Base-by-base conservation (phyloP, 2,888 invertebrate genomes). In the Heliconius aoede region DNA sequence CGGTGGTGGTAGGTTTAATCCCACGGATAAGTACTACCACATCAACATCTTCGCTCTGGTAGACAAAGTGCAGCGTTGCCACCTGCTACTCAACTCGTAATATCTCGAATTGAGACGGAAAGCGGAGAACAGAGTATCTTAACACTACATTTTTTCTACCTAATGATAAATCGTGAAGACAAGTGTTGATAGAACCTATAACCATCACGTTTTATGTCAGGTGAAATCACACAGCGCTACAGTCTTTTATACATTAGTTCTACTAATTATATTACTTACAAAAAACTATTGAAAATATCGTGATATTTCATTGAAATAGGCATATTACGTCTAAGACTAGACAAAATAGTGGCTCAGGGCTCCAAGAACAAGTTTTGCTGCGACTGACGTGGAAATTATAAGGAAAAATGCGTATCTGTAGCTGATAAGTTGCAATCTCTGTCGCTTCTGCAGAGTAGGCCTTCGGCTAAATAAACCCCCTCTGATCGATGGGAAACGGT, bases 281-380 rank as follows among this genome's bases (percentile, higher is more conserved):
- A 60, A 60, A 18, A 60, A 15, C 24, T 5, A 60, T 60, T 60
- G 60, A 21, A 36, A 36, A 36, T 7, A 36, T 65, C 24, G 24
- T 65, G 36, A 65, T 65, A 40, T 65, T 40, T 65, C 86, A 88
- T 86, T 80, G 76, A 73, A 79, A 78, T 90, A 90, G 88, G 87
- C 78, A 87, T 84, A 89, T 87, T 88, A 89, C 88, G 83, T 82
- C 80, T 82, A 83, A 79, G 83, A 83, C 82, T 81, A 84, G 84
- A 86, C 81, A 83, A 85, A 88, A 91, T 90, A 82, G 91, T 90
- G 90, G 91, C 91, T 87, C 73, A 80, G 72, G 87, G 90, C 88
- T 80, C 71, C 18, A 32, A 73, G 72, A 80, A 80, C 80, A 30
- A 73, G 78, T 80, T 78, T 62, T 65, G 68, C 64, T 72, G 67